Base-by-base conservation (phyloP, 2,888 invertebrate genomes). In the Lochmaea crataegi region DNA sequence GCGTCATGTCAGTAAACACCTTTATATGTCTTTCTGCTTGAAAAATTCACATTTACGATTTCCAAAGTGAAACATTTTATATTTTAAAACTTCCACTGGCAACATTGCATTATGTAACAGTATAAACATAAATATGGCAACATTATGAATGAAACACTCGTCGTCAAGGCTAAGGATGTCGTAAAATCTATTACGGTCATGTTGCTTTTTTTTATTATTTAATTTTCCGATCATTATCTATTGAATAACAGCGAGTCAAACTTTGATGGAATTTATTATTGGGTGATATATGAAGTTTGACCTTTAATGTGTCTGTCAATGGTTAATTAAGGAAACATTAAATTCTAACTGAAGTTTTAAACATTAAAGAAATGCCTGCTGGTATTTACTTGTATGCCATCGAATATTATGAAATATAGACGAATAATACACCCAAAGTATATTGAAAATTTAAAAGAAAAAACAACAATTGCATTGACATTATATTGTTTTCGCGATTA, bases 131-230 rank as follows among this genome's bases (percentile, higher is more conserved):
- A 63, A 42, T 42, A 63, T 63, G 61, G 61, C 42, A 41, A 63
- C 61, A 38, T 42, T 18, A 63, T 63, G 61, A 63, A 63, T 63
- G 61, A 42, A 63, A 18, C 42, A 42, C 18, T 41, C 32, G 53
- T 9, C 53, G 12, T n/a, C 56, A 69, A 69, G 69, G 69, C 69
- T 63, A 64, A 69, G 69, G 69, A 69, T 63, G 63, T 63, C 69
- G 63, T 69, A 69, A 69, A 69, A 69, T 63, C 69, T 41, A 63
- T 69, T 69, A 69, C 63, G 63, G 38, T 32, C 56, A 69, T 41
- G 69, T 56, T 42, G 18, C n/a, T 53, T 61, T 61, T 68, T 48
- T 60, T 41, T 41, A 53, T 38, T 26, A 63, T 42, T 53, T n/a
- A 41, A 65, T 69, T 69, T 69, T 41, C 56, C 69, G 63, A 51